phyloP scores from a whole-genome alignment of 1,140 invertebrate species.

The Pantala flavescens region DNA sequence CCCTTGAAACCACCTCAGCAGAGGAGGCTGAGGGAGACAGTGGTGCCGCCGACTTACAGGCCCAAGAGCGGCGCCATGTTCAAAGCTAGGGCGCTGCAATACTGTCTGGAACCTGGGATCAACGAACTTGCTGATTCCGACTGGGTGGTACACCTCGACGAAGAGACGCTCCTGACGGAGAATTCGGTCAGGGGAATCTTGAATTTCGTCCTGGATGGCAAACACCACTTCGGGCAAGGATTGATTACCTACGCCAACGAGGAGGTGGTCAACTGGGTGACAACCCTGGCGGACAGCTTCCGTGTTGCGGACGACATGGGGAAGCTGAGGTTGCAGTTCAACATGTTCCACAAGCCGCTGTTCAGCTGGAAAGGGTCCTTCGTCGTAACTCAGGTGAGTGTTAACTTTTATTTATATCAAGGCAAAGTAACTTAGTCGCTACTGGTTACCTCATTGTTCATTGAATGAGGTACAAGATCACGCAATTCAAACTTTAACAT shows the following conservation, averaged over 20 bases:
- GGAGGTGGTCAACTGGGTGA: slow-evolving; percentile 92
- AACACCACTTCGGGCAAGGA: slow-evolving; percentile 94
- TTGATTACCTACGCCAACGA: slow-evolving; percentile 97
- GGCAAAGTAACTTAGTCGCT: neutral
- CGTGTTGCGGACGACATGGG: slow-evolving; percentile 96
- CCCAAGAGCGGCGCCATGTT: slow-evolving; percentile 87
- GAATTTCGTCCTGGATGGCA: slow-evolving; percentile 91
- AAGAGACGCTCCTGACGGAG: slow-evolving; percentile 91
- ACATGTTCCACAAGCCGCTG: slow-evolving; percentile 85
- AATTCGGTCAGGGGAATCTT: slow-evolving; percentile 84
- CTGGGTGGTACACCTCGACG: slow-evolving; percentile 97
- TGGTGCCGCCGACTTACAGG: slow-evolving; percentile 74
- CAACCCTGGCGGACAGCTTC: slow-evolving; percentile 92
- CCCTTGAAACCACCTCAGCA: slow-evolving; percentile 45
- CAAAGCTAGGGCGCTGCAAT: slow-evolving; percentile 91
- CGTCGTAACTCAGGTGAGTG: slow-evolving; percentile 76
- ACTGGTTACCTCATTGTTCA: too few relatives aligned
- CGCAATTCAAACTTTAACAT: too few relatives aligned
- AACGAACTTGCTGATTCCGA: slow-evolving; percentile 81
- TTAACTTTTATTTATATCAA: neutral
- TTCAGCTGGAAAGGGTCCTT: slow-evolving; percentile 98
- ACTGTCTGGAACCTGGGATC: slow-evolving; percentile 84
- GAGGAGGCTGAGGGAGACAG: slow-evolving; percentile 64
- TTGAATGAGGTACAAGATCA: too few relatives aligned
- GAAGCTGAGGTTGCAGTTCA: slow-evolving; percentile 86